Base-by-base conservation (phyloP, 1,140 invertebrate species). In the Atta colombica region DNA sequence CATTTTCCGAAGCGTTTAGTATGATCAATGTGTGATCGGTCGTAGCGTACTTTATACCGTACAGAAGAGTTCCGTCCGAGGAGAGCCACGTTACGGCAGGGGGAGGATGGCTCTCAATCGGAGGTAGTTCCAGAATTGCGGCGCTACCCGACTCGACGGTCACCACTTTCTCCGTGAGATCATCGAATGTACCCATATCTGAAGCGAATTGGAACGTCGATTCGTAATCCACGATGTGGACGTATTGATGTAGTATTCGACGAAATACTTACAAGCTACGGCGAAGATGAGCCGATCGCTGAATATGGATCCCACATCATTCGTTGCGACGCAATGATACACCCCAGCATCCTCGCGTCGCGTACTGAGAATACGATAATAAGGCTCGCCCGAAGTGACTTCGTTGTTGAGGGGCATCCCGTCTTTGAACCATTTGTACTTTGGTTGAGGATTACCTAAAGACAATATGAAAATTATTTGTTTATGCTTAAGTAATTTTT, bases 351-450 rank as follows among this genome's bases (percentile, higher is more conserved):
- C 98, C 77, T 97, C 96, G 49, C 97, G 96, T 77, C 96, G 96
- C 1, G 98, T 97, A 90, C 97, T 97, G 86, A 97, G 96, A 85
- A 99, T 98, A 93, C 97, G 97, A 94, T 98, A 97, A 94, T 97
- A 98, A 90, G 97, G 96, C 92, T 45, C 39, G 39, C 98, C 97
- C 0, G 94, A 94, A 7, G 96, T 96, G 60, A 97, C 96, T 91
- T 97, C 97, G 90, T 97, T 97, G 55, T 97, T 97, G 69, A 98
- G 94, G 55, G 97, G 96, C 65, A 96, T 91, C 7, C 97, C 98
- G 94, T 99, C 98, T 95, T 98, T 99, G 74, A 98, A 95, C 98
- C 98, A 99, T 92, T 97, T 96, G 95, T 99, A 99, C 94, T 97
- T 97, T 7, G 98, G 98, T 92, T 98, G 97, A 12, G 98, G 98